phyloP scores from a whole-genome alignment of 37 sponge, comb jelly and placozoan species.

The Cladorhizidae sp. region DNA sequence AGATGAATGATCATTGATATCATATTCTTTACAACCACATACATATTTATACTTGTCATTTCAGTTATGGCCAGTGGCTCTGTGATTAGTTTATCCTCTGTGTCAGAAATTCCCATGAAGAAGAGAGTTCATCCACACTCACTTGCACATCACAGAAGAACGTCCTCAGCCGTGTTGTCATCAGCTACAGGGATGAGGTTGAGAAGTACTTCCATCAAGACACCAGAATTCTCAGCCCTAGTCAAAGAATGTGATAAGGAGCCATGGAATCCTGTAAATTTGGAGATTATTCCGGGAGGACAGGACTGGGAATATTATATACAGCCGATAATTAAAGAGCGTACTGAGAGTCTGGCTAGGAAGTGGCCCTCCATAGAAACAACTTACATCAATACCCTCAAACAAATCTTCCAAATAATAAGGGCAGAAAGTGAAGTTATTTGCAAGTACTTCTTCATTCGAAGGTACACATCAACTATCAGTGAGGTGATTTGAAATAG shows the following conservation, averaged over 20 bases:
- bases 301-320: conserved; percentile 56
- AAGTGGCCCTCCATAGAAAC: conserved; percentile 82
- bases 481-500: background rate
- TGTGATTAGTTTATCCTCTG: background rate
- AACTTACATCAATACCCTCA: conserved; percentile 66
- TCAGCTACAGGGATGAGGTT: background rate
- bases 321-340: conserved; percentile 17
- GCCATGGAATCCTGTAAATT: background rate
- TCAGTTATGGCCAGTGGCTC: too few relatives aligned
- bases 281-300: conserved; percentile 28
- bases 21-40: too few relatives aligned
- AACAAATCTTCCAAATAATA: conserved; percentile 56
- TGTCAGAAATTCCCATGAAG: background rate
- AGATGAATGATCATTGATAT: background rate
- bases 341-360: conserved; percentile 56
- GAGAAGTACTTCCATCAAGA: background rate
- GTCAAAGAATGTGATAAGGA: background rate
- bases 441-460: conserved; percentile 76
- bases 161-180: conserved; percentile 26
- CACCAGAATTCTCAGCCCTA: background rate
- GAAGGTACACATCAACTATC: conserved; percentile 37
- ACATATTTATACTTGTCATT: too few relatives aligned
- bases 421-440: conserved; percentile 78
- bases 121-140: background rate
- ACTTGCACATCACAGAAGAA: background rate